Evolutionary conservation across 2,888 invertebrate genomes (phyloP), one percentile per base, ranked within the genome.

Genomic region (Hypercompe scribonia): DNA sequence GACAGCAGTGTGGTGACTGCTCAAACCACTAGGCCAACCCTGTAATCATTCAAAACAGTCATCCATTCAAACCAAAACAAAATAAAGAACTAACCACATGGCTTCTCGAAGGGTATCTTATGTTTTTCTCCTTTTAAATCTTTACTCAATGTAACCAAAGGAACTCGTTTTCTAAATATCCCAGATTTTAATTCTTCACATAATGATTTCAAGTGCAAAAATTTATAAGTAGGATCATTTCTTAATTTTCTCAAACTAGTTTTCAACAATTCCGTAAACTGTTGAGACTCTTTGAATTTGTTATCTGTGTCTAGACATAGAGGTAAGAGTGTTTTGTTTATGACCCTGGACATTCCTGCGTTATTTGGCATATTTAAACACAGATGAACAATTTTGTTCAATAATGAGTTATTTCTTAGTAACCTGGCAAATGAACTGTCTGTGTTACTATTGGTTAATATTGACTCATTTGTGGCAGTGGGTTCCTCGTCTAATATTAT

Each of bases 141-240:
- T 21, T 77, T 87, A 67, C 83, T 72, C 68, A 93, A 78, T 31
- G 92, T 92, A n/a, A 89, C 83, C 58, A 91, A 86, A 54, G 87
- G 72, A 0, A 88, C 90, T 78, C 88, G 89, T 82, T 87, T 91
- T 70, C 85, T 88, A 31, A 66, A 34, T 64, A 71, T 83, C 68
- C 83, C 81, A 3, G 75, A 68, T 71, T 88, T 89, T 21, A 93
- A 74, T 4, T 80, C 78, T 24, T 92, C 88, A 84, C 89, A 89
- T 24, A 94, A 82, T 10, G 84, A 78, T 79, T 89, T 91, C 1
- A 94, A 75, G 74, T 90, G 89, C 2, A 87, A 81, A 82, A 89
- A 94, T 77, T 91, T 94, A 31, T 80, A 81, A 11, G 74, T 11
- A 0, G 93, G 93, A 71, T 89, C 83, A 13, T 54, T 71, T 34